These are phyloP conservation scores for Lasioglossum zephyrum DNA, from an alignment of 2,888 invertebrate genomes.

Conservation along the genomic window DNA sequence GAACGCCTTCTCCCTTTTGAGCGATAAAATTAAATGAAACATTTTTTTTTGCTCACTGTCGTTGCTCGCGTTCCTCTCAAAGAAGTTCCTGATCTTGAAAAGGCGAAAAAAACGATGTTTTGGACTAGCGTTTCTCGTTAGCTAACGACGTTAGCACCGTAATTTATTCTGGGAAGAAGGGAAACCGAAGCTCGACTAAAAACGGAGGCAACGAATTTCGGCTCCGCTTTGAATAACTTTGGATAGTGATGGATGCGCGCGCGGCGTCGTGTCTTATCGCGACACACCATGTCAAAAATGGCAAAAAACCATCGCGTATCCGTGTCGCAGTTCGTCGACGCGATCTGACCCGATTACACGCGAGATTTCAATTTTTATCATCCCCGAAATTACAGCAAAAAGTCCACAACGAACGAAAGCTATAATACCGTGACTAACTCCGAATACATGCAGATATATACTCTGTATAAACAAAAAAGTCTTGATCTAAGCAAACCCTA, in stretches of 20 bases:
- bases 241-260: constrained; percentile 12
- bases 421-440: background rate
- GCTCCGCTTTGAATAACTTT: constrained; percentile 17
- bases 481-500: too few species aligned
- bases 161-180: constrained; percentile 24
- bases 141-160: constrained; percentile 58
- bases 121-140: constrained; percentile 52
- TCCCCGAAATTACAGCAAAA: background rate
- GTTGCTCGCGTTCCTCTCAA: constrained; percentile 25
- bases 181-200: background rate
- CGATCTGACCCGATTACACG: background rate
- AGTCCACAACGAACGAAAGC: background rate
- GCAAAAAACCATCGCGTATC: constrained; percentile 2
- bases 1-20: background rate
- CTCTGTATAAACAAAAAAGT: background rate
- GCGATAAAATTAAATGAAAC: constrained; percentile 23
- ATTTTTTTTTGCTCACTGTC: constrained; percentile 4
- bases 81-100: constrained; percentile 27
- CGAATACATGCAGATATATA: background rate
- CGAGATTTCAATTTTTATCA: constrained; percentile 1
- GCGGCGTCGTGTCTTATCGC: background rate
- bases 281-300: background rate
- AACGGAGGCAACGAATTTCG: background rate
- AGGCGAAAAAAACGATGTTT: constrained; percentile 15
- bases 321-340: background rate